Evolutionary conservation across 2,113 vertebrate genomes (phyloP).

Genomic region (Hepsetus odoe): DNA sequence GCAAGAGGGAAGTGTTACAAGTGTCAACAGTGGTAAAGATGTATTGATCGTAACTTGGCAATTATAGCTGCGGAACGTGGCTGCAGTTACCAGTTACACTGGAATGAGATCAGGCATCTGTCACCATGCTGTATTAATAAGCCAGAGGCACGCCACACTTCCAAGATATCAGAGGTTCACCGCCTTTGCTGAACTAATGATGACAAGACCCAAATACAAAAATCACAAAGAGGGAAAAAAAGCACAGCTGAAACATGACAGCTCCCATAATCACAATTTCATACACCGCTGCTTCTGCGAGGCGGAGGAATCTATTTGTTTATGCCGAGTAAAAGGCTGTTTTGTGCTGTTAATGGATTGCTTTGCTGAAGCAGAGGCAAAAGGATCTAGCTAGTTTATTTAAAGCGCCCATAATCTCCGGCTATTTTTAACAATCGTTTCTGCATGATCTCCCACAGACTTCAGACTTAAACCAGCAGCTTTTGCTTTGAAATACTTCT

Average conservation of each 20-base stretch:
- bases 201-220: not conserved
- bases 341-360: not conserved
- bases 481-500: too few relatives aligned
- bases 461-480: too few relatives aligned
- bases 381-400: not conserved
- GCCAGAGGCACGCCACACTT: not conserved
- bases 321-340: not conserved
- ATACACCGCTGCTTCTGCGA: slow-evolving; percentile 8
- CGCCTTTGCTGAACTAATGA: not conserved
- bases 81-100: too few relatives aligned
- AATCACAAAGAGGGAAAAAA: not conserved
- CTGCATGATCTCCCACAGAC: too few relatives aligned
- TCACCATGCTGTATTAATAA: too few relatives aligned
- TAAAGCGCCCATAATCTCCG: too few relatives aligned
- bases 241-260: slow-evolving; percentile 22
- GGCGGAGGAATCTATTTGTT: not conserved
- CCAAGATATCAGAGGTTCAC: not conserved
- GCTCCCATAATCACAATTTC: slow-evolving; percentile 29
- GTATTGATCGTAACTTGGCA: not conserved
- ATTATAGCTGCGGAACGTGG: not conserved
- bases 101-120: too few relatives aligned
- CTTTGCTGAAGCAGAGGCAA: not conserved
- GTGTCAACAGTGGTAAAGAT: not conserved
- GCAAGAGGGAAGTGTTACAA: not conserved
- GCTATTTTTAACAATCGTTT: too few relatives aligned